These are phyloP conservation scores for Trachythela sp. DNA, from an alignment of 64 coral and sea anemone species.

Conservation along the genomic window DNA sequence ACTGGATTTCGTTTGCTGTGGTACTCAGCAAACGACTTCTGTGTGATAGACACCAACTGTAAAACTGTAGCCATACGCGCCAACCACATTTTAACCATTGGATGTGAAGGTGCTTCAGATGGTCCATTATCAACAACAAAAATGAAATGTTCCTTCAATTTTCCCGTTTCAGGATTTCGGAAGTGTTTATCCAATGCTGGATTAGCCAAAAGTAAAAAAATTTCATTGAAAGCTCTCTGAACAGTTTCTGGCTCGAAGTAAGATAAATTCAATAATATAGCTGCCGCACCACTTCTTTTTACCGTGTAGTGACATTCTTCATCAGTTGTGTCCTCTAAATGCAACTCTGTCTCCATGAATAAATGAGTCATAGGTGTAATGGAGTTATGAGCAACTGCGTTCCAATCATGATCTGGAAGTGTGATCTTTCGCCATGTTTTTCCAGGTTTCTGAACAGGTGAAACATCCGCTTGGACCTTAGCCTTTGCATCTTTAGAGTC, in stretches of 20 bases:
- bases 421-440: constrained; percentile 44
- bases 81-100: constrained; percentile 14
- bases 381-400: neutral
- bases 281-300: neutral
- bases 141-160: constrained; percentile 21
- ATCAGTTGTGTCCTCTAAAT: neutral
- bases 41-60: neutral
- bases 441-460: constrained; percentile 43
- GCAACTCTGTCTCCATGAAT: neutral
- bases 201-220: constrained; percentile 13
- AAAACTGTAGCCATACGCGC: constrained; percentile 11
- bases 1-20: constrained; percentile 23
- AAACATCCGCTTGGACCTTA: constrained; percentile 31
- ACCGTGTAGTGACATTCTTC: neutral
- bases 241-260: constrained; percentile 14
- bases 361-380: constrained; percentile 27
- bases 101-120: neutral
- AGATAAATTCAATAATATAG: neutral
- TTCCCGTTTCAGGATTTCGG: constrained; percentile 1
- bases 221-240: constrained; percentile 19
- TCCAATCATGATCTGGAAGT: constrained; percentile 38
- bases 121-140: neutral
- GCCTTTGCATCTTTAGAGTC: constrained; percentile 66
- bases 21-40: constrained; percentile 18
- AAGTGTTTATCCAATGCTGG: neutral